Conservation (phyloP, 2,888 invertebrate genomes). For the Lithodes maja region DNA sequence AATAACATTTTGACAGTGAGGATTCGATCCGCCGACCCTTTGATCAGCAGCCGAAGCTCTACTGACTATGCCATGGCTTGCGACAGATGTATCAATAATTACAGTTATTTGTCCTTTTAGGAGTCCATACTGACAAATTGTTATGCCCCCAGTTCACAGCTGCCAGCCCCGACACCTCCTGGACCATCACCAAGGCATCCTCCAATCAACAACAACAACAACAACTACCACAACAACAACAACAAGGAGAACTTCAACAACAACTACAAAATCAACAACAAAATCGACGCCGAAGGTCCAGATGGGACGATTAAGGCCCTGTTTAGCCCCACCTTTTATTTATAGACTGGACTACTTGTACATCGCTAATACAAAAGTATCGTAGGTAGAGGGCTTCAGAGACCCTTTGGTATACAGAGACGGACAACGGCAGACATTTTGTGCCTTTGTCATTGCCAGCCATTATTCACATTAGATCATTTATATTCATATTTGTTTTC, state of each 20-base stretch:
- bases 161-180: conserved; percentile 42
- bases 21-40: too few relatives aligned
- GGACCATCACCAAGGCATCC: conserved; percentile 21
- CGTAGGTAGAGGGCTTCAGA: neutral
- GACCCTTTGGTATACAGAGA: neutral
- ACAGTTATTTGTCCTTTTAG: too few relatives aligned
- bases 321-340: neutral
- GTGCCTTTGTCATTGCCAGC: neutral
- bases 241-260: too few relatives aligned
- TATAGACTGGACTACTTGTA: neutral
- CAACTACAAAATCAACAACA: neutral
- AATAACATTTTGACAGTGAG: too few relatives aligned
- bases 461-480: too few relatives aligned
- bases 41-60: too few relatives aligned
- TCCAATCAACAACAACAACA: neutral
- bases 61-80: too few relatives aligned
- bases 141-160: conserved; percentile 38
- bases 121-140: too few relatives aligned
- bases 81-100: too few relatives aligned
- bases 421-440: neutral
- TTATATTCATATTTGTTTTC: too few relatives aligned
- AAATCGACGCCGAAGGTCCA: conserved; percentile 47
- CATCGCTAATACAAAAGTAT: neutral
- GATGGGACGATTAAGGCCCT: conserved; percentile 57
- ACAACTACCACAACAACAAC: too few relatives aligned